Conservation (phyloP, 2,888 invertebrate species). For the Operophtera brumata region DNA sequence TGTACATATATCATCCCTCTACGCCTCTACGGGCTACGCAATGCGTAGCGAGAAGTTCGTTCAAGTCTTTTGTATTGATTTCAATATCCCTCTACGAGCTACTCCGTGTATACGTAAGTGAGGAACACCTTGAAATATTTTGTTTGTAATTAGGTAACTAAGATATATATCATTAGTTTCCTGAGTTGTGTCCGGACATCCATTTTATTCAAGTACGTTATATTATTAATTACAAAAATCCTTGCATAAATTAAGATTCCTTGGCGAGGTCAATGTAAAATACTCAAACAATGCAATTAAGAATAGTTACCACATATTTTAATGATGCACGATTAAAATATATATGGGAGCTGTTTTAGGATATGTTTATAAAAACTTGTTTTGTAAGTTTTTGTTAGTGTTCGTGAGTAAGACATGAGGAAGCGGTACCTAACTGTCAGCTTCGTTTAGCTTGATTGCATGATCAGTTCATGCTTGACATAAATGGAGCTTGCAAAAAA, state of each 20-base stretch:
- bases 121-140: neutral
- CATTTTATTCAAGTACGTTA: neutral
- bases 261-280: slow-evolving; percentile 6
- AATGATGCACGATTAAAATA: slow-evolving; percentile 3
- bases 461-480: slow-evolving; percentile 17
- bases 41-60: no score
- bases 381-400: slow-evolving; percentile 13
- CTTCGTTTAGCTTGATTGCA: slow-evolving; percentile 5
- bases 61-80: no score
- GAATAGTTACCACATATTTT: neutral
- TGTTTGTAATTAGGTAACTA: neutral
- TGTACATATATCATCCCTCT: no score
- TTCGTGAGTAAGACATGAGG: slow-evolving; percentile 17
- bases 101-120: neutral
- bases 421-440: slow-evolving; percentile 11
- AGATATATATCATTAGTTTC: neutral
- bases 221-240: neutral
- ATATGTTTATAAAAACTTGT: slow-evolving; percentile 8
- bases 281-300: slow-evolving; percentile 12
- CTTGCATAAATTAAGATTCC: slow-evolving; percentile 3
- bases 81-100: neutral
- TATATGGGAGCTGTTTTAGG: neutral
- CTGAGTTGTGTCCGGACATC: neutral
- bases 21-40: no score
- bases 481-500: slow-evolving; percentile 21